Base-by-base conservation (phyloP, 1,140 invertebrate species). In the Ganaspis sp. region DNA sequence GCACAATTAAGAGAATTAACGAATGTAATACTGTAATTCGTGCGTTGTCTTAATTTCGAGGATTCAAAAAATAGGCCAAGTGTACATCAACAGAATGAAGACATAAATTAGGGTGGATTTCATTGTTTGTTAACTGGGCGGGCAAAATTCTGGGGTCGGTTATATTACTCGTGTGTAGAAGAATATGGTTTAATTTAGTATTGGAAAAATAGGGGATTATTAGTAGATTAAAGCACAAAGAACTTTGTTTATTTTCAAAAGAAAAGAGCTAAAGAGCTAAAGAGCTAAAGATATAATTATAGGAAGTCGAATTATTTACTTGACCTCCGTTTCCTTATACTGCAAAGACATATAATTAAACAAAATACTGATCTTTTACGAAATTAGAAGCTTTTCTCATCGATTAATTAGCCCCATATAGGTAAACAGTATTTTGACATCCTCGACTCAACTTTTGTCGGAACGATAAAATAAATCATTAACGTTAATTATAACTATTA, bases 101-200 rank as follows among this genome's bases (percentile, higher is more conserved):
- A 64, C 23, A 34, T 64, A 64, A 64, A 64, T 64, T 64, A 29
- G 58, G 58, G 58, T 64, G 58, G 58, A 64, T 64, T 29, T 64
- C 8, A 12, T n/a, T 29, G 23, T 64, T 64, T 64, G 54, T 26
- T 23, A 26, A 26, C 19, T 64, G 54, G 54, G 54, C 11, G 21
- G 54, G 53, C 4, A 64, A 34, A 64, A 29, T 17, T 49, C 19
- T 19, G 4, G 19, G 45, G n/a, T 6, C 6, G n/a, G 45, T 8
- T 49, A n/a, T 64, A 64, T 64, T 29, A n/a, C 23, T 12, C 6
- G 12, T 64, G 5, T 29, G 6, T 15, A 29, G 15, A 26, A 6
- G 3, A 12, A 29, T 64, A 29, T 64, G 26, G 58, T 15, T 64
- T 64, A 64, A 64, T 64, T 64, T 26, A n/a, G 58, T 64, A 64